Evolutionary conservation across 2,888 invertebrate species (phyloP).

Genomic region (Omphaloscelis lunosa): DNA sequence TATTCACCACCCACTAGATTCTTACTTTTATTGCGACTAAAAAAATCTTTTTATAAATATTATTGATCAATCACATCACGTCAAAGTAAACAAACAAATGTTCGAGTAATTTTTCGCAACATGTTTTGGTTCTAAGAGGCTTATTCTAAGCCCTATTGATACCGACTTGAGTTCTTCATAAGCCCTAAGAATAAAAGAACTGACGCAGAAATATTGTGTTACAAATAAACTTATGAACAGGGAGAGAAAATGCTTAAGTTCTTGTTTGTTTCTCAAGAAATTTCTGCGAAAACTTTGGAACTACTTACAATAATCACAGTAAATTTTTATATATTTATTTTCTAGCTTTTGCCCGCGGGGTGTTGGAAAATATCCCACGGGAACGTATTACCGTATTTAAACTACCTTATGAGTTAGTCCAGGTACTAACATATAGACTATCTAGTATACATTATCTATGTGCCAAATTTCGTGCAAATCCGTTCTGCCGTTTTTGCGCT

Average conservation of each 20-base stretch:
- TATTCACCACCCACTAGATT: neutral
- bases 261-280: constrained; percentile 5
- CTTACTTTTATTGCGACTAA: neutral
- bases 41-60: neutral
- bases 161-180: constrained; percentile 26
- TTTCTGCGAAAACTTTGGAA: neutral
- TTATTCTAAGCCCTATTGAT: constrained; percentile 37
- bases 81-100: constrained; percentile 18
- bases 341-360: too few relatives aligned
- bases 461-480: too few relatives aligned
- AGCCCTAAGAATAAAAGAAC: constrained; percentile 23
- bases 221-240: constrained; percentile 19
- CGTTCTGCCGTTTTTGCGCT: too few relatives aligned
- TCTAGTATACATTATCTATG: too few relatives aligned
- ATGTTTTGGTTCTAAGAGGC: constrained; percentile 35
- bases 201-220: constrained; percentile 11
- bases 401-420: too few relatives aligned
- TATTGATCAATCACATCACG: constrained; percentile 21
- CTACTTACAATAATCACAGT: neutral
- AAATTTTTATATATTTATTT: neutral
- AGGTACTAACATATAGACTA: too few relatives aligned
- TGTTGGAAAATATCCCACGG: neutral
- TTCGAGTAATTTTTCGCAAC: constrained; percentile 23
- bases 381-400: too few relatives aligned
- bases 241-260: neutral